Evolutionary conservation across 2,113 vertebrate genomes (phyloP), one percentile per base, ranked within the genome.

Genomic region (Leuciscus idus): DNA sequence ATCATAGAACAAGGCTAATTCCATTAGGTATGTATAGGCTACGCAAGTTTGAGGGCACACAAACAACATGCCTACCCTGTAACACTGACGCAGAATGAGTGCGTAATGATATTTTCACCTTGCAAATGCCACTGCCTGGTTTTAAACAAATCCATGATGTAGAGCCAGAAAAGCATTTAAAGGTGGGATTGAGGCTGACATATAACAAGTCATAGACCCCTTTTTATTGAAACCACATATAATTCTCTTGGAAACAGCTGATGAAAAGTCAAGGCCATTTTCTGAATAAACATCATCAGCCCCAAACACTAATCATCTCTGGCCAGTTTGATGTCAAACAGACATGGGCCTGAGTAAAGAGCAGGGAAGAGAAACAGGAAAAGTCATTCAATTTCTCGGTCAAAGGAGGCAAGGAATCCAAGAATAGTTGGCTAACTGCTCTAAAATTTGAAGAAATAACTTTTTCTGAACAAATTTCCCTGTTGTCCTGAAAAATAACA

Each of bases 381-480:
- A 81, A 48, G 43, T 77, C 28, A 55, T 78, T 79, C 66, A 61
- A 85, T 78, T 85, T 85, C 26, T 81, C 11, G 13, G 57, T 62
- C 55, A 78, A 77, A 64, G 57, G 23, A 28, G 4, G 43, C 23
- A 21, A 81, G 80, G 61, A 78, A 21, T 85, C 62, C 68, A 75
- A 26, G 43, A n/a, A 75, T 3, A 68, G 39, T 59, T 81, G 64
- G 82, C 83, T 79, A 36, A 62, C 77, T 62, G 55, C 57, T 43
- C 77, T 61, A 23, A 62, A 79, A 79, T 59, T 59, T 9, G 1
- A 28, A 30, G 26, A 77, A 52, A 21, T 79, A 46, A 26, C 72
- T 74, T 48, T 74, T 77, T 80, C 23, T 33, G 12, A 23, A 80
- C 77, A 61, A 61, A 61, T 39, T 80, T 61, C 30, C 76, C 75